Conservation (phyloP, 2,797 vertebrate species). For the Emydoidea blandingii region DNA sequence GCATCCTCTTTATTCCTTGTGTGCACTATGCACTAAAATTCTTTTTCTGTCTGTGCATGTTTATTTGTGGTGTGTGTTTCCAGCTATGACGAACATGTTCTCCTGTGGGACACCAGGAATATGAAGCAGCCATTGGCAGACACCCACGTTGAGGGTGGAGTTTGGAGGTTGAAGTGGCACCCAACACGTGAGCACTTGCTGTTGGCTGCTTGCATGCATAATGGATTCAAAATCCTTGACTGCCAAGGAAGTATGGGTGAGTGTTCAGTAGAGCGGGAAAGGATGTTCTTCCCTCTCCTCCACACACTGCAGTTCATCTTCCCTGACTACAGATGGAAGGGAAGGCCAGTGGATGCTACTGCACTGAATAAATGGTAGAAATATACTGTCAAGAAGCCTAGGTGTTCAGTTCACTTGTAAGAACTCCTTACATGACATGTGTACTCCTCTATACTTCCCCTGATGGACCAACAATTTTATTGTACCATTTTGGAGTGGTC, state of each 20-base stretch:
- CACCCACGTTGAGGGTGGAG: conserved; percentile 86
- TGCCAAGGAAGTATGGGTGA: conserved; percentile 78
- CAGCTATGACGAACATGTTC: conserved; percentile 94
- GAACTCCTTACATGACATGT: not conserved
- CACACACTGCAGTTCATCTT: not conserved
- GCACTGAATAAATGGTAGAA: not conserved
- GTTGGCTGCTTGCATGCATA: conserved; percentile 95
- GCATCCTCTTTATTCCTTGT: rapidly evolving
- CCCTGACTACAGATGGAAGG: rapidly evolving
- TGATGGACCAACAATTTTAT: not conserved
- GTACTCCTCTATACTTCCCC: not conserved
- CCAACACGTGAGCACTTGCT: conserved; percentile 87
- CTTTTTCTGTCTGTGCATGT: not conserved
- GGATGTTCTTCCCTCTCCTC: rapidly evolving
- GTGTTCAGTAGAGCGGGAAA: not conserved
- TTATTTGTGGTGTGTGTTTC: not conserved
- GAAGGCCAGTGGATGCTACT: not conserved
- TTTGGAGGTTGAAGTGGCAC: conserved; percentile 98
- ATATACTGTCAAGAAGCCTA: not conserved
- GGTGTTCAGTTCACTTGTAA: not conserved
- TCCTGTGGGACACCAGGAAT: conserved; percentile 95
- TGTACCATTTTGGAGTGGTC: not conserved
- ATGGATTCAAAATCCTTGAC: conserved; percentile 91
- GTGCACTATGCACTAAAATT: not conserved
- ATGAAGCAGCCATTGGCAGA: conserved; percentile 88